These are phyloP conservation scores for Argynnis bischoffii DNA, from an alignment of 2,888 invertebrate genomes.

Conservation along the genomic window DNA sequence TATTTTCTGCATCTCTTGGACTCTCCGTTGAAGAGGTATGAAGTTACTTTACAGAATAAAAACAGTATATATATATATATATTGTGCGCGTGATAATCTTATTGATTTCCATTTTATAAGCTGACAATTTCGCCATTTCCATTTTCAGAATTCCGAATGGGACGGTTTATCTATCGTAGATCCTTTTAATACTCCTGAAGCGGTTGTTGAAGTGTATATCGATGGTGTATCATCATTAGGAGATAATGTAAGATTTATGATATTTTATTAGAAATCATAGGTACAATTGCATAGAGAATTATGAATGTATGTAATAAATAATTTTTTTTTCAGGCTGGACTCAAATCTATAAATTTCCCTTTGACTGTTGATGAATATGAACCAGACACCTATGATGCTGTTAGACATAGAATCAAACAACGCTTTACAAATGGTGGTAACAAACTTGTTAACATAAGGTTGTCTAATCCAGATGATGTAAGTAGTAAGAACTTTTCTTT, in stretches of 20 bases:
- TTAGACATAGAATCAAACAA: conserved; percentile 83
- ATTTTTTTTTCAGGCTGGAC: conserved; percentile 51
- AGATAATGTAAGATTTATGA: conserved; percentile 57
- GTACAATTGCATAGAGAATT: background rate
- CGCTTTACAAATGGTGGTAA: conserved; percentile 83
- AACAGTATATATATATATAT: background rate
- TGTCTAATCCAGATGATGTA: conserved; percentile 85
- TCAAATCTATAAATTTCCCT: conserved; percentile 81
- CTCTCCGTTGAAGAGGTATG: conserved; percentile 87
- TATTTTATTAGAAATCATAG: background rate
- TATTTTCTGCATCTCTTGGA: conserved; percentile 87
- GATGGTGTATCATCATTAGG: conserved; percentile 85
- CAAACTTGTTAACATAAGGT: conserved; percentile 84
- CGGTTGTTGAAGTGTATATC: conserved; percentile 85
- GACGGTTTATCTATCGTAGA: conserved; percentile 85
- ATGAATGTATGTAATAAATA: background rate
- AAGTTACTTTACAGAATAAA: background rate
- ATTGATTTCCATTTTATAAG: background rate
- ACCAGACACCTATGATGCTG: conserved; percentile 81
- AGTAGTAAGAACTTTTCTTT: conserved; percentile 67
- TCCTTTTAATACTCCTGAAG: conserved; percentile 89
- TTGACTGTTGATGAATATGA: conserved; percentile 84
- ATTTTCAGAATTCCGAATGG: conserved; percentile 84
- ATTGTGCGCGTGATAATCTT: background rate
- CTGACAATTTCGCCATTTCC: background rate